A percentile compares a stretch with the other conserved stretches of the same genome.
These are phyloP conservation scores for Tetraodon nigroviridis DNA, from an alignment of 2,113 vertebrate species.

Conservation along the genomic window DNA sequence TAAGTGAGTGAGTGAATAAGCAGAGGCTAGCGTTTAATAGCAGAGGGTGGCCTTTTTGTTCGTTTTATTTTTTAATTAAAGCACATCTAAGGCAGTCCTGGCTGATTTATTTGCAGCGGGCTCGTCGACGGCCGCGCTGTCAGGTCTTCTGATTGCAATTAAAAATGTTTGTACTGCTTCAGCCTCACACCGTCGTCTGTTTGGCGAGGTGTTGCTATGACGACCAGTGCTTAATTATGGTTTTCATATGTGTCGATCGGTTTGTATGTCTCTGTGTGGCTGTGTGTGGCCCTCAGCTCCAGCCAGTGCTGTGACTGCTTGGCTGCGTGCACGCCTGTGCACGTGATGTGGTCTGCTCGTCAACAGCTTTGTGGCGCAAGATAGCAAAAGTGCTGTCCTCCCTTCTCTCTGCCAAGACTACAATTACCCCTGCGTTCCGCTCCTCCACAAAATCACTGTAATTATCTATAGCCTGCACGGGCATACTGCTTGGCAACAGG, in stretches of 20 bases:
- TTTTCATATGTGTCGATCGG: slow-evolving; percentile 25
- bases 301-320: slow-evolving; percentile 13
- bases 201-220: slow-evolving; percentile 65
- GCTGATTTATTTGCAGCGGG: slow-evolving; percentile 35
- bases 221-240: slow-evolving; percentile 72
- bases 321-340: slow-evolving; percentile 1
- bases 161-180: slow-evolving; percentile 59
- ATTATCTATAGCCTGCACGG: slow-evolving; percentile 74
- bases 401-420: slow-evolving; percentile 67
- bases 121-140: slow-evolving; percentile 55
- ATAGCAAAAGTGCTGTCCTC: slow-evolving; percentile 58
- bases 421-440: slow-evolving; percentile 74
- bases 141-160: slow-evolving; percentile 60
- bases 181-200: slow-evolving; percentile 43
- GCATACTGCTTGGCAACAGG: slow-evolving; percentile 76
- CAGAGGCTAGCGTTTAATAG: slow-evolving; percentile 54
- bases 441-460: slow-evolving; percentile 75
- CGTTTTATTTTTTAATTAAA: slow-evolving; percentile 41
- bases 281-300: slow-evolving; percentile 29
- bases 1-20: slow-evolving; percentile 57
- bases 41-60: slow-evolving; percentile 14
- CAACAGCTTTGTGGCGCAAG: slow-evolving; percentile 45
- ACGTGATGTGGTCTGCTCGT: slow-evolving; percentile 13
- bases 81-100: slow-evolving; percentile 43
- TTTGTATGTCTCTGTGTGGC: background rate